A percentile compares a stretch with the other conserved stretches of the same genome.
These are phyloP conservation scores for Excalfactoria chinensis DNA, from an alignment of 2,113 vertebrate genomes.

Conservation along the genomic window DNA sequence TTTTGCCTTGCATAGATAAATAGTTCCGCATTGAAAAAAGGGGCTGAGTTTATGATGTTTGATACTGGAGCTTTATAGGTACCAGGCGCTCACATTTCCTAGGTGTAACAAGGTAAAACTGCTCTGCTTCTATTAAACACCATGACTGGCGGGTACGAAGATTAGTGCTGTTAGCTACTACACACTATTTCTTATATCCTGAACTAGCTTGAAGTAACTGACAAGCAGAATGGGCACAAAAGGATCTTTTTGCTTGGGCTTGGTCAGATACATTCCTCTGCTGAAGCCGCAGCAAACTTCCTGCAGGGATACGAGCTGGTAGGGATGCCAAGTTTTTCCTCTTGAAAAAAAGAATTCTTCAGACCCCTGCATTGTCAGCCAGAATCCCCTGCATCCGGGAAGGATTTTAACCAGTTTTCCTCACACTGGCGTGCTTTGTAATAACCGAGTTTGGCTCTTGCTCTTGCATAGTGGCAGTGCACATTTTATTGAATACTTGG, in stretches of 20 bases:
- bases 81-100: neutral
- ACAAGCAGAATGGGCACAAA: neutral
- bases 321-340: neutral
- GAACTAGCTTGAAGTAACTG: neutral
- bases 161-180: neutral
- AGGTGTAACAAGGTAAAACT: neutral
- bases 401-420: accelerated
- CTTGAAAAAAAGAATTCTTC: neutral
- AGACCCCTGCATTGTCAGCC: neutral
- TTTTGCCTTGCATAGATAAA: neutral
- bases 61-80: neutral
- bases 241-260: neutral
- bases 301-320: neutral
- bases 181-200: neutral
- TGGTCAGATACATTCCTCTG: neutral
- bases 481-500: neutral
- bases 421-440: neutral
- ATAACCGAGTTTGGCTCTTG: neutral
- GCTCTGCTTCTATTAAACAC: neutral
- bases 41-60: neutral
- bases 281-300: neutral
- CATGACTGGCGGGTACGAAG: neutral
- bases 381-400: accelerated
- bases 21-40: neutral
- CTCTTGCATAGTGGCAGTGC: neutral